These are phyloP conservation scores for Erpetoichthys calabaricus DNA, from an alignment of 2,797 vertebrate genomes.

Conservation along the genomic window DNA sequence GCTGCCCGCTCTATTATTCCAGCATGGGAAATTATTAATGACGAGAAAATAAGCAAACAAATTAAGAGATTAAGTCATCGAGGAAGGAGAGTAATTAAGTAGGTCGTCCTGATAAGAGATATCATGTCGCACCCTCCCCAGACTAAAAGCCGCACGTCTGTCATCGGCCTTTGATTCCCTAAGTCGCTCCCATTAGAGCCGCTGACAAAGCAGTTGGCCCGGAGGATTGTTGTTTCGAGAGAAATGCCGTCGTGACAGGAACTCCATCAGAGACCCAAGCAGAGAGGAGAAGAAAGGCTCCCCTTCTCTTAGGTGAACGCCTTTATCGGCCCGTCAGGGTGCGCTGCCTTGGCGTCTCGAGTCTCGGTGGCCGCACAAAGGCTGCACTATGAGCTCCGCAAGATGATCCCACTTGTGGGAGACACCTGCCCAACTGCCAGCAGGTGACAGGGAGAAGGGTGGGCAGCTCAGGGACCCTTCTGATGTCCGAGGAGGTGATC, in stretches of 20 bases:
- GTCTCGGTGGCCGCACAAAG: constrained; percentile 43
- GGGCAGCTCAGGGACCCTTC: constrained; percentile 15
- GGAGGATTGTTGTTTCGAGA: constrained; percentile 25
- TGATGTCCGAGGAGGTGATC: constrained; percentile 10
- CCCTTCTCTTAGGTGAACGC: constrained; percentile 25
- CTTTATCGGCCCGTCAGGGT: constrained; percentile 36
- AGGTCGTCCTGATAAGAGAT: constrained; percentile 27
- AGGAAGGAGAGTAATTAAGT: constrained; percentile 29
- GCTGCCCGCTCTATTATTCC: constrained; percentile 9
- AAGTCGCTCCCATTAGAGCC: constrained; percentile 15
- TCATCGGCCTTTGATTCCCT: constrained; percentile 22
- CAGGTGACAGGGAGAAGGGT: constrained; percentile 15
- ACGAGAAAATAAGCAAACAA: constrained; percentile 14
- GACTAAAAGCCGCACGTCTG: constrained; percentile 26
- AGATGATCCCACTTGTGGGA: constrained; percentile 18
- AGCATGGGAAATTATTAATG: constrained; percentile 16
- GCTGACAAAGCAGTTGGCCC: constrained; percentile 15
- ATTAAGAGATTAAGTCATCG: constrained; percentile 29
- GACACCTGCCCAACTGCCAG: constrained; percentile 16
- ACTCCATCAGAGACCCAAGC: constrained; percentile 32
- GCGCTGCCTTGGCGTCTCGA: constrained; percentile 38
- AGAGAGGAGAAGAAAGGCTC: constrained; percentile 33
- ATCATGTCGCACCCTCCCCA: constrained; percentile 18
- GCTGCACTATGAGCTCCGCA: constrained; percentile 30
- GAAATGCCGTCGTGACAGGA: constrained; percentile 22